A percentile compares a stretch with the other conserved stretches of the same genome.
phyloP scores from a whole-genome alignment of 2,888 invertebrate species.

The Litoditis marina region DNA sequence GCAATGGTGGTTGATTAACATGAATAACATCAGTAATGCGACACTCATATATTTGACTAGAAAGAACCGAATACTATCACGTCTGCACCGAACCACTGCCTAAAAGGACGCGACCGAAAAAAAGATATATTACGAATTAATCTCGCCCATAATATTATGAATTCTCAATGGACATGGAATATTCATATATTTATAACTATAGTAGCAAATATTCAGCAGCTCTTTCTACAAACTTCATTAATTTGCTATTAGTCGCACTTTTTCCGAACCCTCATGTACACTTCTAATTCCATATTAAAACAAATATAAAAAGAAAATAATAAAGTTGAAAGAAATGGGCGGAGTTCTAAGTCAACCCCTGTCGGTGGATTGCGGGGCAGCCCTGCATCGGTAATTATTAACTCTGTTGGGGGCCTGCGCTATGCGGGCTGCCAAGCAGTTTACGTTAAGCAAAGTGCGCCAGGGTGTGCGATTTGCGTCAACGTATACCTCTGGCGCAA shows the following conservation, averaged over 20 bases:
- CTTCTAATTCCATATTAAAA: background rate
- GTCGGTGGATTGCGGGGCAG: background rate
- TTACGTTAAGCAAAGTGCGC: too few relatives aligned
- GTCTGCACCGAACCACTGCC: too few relatives aligned
- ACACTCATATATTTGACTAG: too few relatives aligned
- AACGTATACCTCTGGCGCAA: too few relatives aligned
- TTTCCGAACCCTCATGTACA: background rate
- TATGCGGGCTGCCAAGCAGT: slow-evolving; percentile 10
- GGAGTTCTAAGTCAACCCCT: background rate
- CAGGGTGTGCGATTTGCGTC: background rate
- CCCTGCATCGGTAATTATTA: background rate
- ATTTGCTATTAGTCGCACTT: background rate
- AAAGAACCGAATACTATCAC: too few relatives aligned
- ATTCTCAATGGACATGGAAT: too few relatives aligned
- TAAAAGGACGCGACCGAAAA: too few relatives aligned
- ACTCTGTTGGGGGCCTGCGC: background rate
- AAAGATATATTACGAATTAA: too few relatives aligned
- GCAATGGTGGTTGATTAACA: too few relatives aligned
- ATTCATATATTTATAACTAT: background rate
- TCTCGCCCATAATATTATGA: too few relatives aligned
- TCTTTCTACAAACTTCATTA: background rate
- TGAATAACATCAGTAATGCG: too few relatives aligned
- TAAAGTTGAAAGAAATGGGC: slow-evolving; percentile 1
- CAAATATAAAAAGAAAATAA: slow-evolving; percentile 1
- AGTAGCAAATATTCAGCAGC: background rate